Conservation (phyloP, 2,797 vertebrate genomes). For the Danio albolineatus region DNA sequence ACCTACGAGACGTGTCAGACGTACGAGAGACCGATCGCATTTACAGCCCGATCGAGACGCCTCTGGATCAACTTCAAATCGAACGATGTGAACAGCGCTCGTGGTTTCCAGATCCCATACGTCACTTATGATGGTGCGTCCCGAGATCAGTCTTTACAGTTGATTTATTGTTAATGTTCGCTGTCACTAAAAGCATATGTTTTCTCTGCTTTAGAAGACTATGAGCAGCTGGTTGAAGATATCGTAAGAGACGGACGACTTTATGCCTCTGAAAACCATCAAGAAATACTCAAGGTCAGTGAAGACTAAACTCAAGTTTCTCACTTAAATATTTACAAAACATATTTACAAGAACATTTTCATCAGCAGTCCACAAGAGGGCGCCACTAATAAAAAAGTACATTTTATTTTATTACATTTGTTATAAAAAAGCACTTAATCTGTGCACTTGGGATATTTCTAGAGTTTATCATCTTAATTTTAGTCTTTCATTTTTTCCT, state of each 20-base stretch:
- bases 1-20: constrained; percentile 99
- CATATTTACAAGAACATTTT: no score
- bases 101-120: constrained; percentile 97
- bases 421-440: no score
- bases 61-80: constrained; percentile 99
- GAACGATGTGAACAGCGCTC: constrained; percentile 94
- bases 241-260: constrained; percentile 96
- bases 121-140: constrained; percentile 93
- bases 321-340: no score
- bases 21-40: constrained; percentile 95
- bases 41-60: constrained; percentile 94
- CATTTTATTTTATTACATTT: no score
- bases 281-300: constrained; percentile 96
- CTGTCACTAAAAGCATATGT: background rate
- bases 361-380: no score
- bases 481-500: no score
- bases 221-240: constrained; percentile 97
- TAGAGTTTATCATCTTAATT: no score
- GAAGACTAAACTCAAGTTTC: no score
- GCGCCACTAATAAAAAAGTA: no score
- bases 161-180: background rate
- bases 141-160: background rate
- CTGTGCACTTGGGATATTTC: no score
- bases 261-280: constrained; percentile 97
- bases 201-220: constrained; percentile 86